Conservation (phyloP, 2,797 vertebrate genomes). For the Xenopus petersii region DNA sequence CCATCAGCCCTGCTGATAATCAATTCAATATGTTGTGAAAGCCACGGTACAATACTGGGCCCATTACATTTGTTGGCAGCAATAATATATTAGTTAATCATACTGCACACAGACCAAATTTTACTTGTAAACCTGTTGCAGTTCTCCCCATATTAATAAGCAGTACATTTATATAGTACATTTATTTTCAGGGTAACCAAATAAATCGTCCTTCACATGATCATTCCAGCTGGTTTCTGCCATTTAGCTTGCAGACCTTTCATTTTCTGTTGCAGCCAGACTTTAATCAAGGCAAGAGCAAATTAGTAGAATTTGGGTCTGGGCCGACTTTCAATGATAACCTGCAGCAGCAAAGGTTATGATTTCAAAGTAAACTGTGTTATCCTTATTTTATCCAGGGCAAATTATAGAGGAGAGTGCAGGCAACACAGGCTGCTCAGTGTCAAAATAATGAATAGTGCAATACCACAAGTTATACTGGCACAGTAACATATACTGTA, state of each 20-base stretch:
- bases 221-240: too few relatives aligned
- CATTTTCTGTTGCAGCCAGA: slow-evolving; percentile 32
- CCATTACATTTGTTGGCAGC: too few relatives aligned
- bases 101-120: too few relatives aligned
- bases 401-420: slow-evolving; percentile 41
- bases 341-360: slow-evolving; percentile 13
- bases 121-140: too few relatives aligned
- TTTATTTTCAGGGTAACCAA: too few relatives aligned
- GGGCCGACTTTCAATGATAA: slow-evolving; percentile 33
- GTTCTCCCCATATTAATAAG: too few relatives aligned
- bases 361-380: slow-evolving; percentile 33
- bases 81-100: too few relatives aligned
- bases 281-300: slow-evolving; percentile 33
- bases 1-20: too few relatives aligned
- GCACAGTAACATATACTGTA: slow-evolving; percentile 37
- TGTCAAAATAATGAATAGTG: slow-evolving; percentile 38
- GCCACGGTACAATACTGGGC: too few relatives aligned
- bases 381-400: slow-evolving; percentile 42
- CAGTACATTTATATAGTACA: too few relatives aligned
- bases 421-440: slow-evolving; percentile 36
- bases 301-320: slow-evolving; percentile 41
- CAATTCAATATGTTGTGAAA: too few relatives aligned
- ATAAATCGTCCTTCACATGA: too few relatives aligned
- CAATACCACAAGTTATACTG: slow-evolving; percentile 43
- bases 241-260: slow-evolving; percentile 16